These are phyloP conservation scores for Hipposideros armiger DNA, from an alignment of 2,113 vertebrate genomes.

Conservation along the genomic window DNA sequence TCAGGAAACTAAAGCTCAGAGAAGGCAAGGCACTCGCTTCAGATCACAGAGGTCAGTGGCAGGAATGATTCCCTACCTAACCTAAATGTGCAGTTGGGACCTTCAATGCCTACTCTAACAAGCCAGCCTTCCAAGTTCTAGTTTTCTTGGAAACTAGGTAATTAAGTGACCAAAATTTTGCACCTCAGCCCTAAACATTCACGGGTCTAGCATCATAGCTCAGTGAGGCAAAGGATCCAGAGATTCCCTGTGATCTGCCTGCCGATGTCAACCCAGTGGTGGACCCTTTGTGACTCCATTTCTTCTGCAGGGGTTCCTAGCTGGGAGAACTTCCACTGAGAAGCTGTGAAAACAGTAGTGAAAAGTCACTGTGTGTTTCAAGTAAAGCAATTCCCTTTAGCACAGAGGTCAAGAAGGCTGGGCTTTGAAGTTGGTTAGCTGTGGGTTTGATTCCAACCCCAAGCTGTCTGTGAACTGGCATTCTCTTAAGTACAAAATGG, in stretches of 20 bases:
- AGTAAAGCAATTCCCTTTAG: neutral
- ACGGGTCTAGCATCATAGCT: neutral
- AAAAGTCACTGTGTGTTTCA: neutral
- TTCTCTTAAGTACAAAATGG: neutral
- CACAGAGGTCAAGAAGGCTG: neutral
- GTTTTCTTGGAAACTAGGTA: neutral
- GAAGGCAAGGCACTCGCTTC: neutral
- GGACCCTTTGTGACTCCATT: neutral
- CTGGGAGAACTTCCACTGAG: neutral
- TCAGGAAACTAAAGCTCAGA: no score
- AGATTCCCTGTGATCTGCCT: neutral
- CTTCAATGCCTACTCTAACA: neutral
- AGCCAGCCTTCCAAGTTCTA: neutral
- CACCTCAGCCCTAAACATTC: neutral
- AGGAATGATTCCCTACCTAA: neutral
- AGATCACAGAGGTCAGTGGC: neutral
- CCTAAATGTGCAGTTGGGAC: neutral
- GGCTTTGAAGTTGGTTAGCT: neutral
- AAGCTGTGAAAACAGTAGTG: neutral
- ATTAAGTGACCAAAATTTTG: neutral
- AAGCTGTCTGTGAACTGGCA: neutral
- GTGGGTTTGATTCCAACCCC: neutral
- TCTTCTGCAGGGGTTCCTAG: neutral
- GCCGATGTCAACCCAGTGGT: neutral
- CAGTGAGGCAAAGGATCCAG: neutral